Conservation (phyloP, 1,140 invertebrate genomes). For the Sitobion miscanthi region DNA sequence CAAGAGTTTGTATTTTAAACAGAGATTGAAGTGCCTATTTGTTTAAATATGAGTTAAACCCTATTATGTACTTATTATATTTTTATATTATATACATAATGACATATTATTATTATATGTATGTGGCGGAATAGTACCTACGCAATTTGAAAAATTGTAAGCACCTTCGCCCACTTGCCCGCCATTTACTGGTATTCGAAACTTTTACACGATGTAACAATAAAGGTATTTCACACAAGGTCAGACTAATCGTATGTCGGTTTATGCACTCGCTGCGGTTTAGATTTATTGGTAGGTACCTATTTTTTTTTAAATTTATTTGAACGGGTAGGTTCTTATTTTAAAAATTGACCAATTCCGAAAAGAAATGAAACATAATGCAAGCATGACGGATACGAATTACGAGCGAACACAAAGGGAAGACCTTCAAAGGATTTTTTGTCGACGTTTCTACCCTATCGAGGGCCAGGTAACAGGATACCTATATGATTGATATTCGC, state of each 20-base stretch:
- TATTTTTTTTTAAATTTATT: background rate
- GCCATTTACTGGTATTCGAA: background rate
- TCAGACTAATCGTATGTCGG: background rate
- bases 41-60: background rate
- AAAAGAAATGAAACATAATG: constrained; percentile 6
- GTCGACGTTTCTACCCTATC: background rate
- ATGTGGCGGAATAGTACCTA: background rate
- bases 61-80: background rate
- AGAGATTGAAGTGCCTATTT: background rate
- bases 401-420: background rate
- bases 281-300: constrained; percentile 12
- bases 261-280: background rate
- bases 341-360: background rate
- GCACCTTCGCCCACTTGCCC: background rate
- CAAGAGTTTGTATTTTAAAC: constrained; percentile 17
- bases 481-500: constrained; percentile 12
- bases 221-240: constrained; percentile 19
- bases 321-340: background rate
- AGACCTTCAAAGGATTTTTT: constrained; percentile 16
- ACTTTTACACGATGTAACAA: background rate
- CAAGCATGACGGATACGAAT: background rate
- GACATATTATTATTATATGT: background rate
- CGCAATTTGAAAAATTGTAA: constrained; percentile 16
- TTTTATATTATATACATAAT: background rate
- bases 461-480: background rate